phyloP scores from a whole-genome alignment of 2,888 invertebrate genomes.

The Mongoloraphidia duomilia region DNA sequence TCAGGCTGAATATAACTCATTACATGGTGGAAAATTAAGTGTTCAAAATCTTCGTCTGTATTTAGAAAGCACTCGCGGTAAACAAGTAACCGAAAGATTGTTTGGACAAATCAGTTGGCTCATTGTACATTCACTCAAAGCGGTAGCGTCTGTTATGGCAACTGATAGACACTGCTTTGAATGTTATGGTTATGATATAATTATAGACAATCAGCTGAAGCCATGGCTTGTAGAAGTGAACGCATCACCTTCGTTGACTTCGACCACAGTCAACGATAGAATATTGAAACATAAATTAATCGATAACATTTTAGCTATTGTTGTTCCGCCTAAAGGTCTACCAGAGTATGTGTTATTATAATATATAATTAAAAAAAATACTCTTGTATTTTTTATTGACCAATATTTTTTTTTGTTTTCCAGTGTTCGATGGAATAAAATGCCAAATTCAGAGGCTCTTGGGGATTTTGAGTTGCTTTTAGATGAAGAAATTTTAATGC shows the following conservation, averaged over 20 bases:
- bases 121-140: constrained; percentile 84
- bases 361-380: constrained; percentile 1
- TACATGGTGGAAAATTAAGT: constrained; percentile 91
- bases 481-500: constrained; percentile 65
- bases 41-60: constrained; percentile 81
- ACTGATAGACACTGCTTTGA: constrained; percentile 87
- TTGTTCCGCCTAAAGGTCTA: constrained; percentile 74
- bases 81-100: constrained; percentile 72
- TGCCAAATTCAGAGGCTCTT: constrained; percentile 55
- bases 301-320: constrained; percentile 82
- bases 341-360: constrained; percentile 51
- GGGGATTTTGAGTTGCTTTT: constrained; percentile 73
- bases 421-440: constrained; percentile 74
- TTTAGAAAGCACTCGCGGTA: constrained; percentile 80
- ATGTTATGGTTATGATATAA: constrained; percentile 93
- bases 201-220: constrained; percentile 85
- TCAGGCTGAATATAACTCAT: constrained; percentile 80
- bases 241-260: constrained; percentile 86
- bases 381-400: background rate
- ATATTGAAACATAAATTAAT: constrained; percentile 88
- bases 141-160: constrained; percentile 84
- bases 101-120: constrained; percentile 82
- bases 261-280: constrained; percentile 87
- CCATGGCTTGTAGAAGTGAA: constrained; percentile 94
- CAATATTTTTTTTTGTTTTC: constrained; percentile 10